Percentiles rank a stretch among this genome's conserved stretches.
phyloP scores from a whole-genome alignment of 2,888 invertebrate genomes.

The Cryptocheilus praepositus region DNA sequence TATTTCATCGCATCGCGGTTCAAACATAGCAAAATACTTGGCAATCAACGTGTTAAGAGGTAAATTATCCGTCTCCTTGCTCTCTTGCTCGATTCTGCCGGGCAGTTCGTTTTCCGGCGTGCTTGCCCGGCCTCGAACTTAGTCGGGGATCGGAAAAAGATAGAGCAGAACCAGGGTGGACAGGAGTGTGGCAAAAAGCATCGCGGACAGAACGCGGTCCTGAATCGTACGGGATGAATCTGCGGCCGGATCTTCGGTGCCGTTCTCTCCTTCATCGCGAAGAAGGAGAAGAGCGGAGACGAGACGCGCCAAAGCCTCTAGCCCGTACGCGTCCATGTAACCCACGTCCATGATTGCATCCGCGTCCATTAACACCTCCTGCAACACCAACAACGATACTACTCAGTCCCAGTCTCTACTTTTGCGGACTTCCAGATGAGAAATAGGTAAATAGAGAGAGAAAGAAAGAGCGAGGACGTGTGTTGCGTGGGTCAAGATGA shows the following conservation, averaged over 20 bases:
- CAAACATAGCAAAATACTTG: too few species aligned
- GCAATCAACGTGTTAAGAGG: too few species aligned
- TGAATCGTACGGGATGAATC: conserved; percentile 70
- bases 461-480: too few species aligned
- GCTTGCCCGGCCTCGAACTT: conserved; percentile 38
- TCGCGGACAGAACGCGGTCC: conserved; percentile 70
- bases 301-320: conserved; percentile 70
- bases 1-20: too few species aligned
- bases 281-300: conserved; percentile 65
- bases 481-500: too few species aligned
- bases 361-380: conserved; percentile 74
- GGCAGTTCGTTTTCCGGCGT: not conserved
- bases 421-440: too few species aligned
- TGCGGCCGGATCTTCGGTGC: conserved; percentile 64
- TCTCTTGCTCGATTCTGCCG: not conserved
- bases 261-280: conserved; percentile 59
- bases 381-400: conserved; percentile 74
- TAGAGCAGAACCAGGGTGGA: conserved; percentile 75
- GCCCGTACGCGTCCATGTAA: conserved; percentile 73
- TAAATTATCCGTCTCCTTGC: not conserved
- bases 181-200: conserved; percentile 74
- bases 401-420: conserved; percentile 69
- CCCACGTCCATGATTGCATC: conserved; percentile 74
- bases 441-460: too few species aligned
- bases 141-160: conserved; percentile 76